A percentile compares a stretch with the other conserved stretches of the same genome.
phyloP scores from a whole-genome alignment of 2,888 invertebrate genomes.

The Conus canariensis region DNA sequence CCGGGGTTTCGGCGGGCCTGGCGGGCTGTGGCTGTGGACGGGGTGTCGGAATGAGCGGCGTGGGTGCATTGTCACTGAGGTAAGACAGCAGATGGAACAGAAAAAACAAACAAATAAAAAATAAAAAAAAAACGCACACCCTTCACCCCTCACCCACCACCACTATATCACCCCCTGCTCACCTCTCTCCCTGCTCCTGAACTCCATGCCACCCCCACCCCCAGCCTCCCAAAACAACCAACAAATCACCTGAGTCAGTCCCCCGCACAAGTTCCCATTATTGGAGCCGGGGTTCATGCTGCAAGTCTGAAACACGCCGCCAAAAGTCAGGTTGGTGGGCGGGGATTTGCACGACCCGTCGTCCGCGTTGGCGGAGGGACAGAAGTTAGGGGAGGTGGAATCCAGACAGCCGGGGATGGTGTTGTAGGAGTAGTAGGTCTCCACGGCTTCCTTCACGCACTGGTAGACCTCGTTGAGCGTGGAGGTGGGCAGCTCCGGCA shows the following conservation, averaged over 20 bases:
- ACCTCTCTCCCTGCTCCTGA: too few species aligned
- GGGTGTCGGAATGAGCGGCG: too few species aligned
- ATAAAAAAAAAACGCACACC: too few species aligned
- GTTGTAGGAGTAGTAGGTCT: constrained; percentile 68
- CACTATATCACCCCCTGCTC: too few species aligned
- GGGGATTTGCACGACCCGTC: constrained; percentile 65
- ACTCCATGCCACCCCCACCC: background rate
- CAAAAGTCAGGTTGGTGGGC: constrained; percentile 67
- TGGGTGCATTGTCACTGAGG: too few species aligned
- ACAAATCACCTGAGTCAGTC: background rate
- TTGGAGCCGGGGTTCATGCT: constrained; percentile 36
- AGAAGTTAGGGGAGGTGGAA: constrained; percentile 65
- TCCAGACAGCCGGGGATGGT: constrained; percentile 66
- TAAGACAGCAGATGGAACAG: too few species aligned
- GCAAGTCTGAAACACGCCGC: constrained; percentile 68
- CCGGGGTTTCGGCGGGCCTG: too few species aligned
- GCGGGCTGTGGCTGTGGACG: too few species aligned
- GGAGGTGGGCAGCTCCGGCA: constrained; percentile 63
- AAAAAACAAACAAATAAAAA: too few species aligned
- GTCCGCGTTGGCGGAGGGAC: constrained; percentile 68
- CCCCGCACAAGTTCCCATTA: constrained; percentile 39
- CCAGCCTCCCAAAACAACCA: background rate
- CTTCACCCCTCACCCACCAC: too few species aligned
- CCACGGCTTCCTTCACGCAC: constrained; percentile 60
- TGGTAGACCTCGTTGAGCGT: constrained; percentile 56